Conservation (phyloP, 2,797 vertebrate genomes). For the Alectoris magna region DNA sequence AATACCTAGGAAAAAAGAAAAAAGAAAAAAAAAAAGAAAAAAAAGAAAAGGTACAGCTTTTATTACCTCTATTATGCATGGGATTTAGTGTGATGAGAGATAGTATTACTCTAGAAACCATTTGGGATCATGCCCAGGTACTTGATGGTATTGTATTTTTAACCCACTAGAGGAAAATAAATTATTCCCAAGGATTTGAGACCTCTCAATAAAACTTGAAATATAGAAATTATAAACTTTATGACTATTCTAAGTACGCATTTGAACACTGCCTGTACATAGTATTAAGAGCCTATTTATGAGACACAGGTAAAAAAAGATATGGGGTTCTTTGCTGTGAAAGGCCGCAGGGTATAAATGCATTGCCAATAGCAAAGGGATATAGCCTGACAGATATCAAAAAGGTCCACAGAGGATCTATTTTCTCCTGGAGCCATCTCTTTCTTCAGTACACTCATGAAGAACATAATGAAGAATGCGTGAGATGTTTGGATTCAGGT, state of each 20-base stretch:
- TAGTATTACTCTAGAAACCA: neutral
- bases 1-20: neutral
- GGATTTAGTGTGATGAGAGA: neutral
- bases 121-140: neutral
- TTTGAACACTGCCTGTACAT: neutral
- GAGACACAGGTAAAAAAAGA: neutral
- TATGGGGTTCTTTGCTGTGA: neutral
- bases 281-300: neutral
- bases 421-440: neutral
- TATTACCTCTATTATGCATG: neutral
- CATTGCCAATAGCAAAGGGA: neutral
- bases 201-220: neutral
- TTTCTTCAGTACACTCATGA: neutral
- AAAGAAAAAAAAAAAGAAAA: neutral
- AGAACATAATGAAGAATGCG: neutral
- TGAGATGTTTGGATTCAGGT: neutral
- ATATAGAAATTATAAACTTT: neutral
- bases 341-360: neutral
- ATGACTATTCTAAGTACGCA: neutral
- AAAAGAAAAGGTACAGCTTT: neutral
- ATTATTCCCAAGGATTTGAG: neutral
- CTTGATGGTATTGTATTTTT: neutral
- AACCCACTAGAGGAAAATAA: neutral
- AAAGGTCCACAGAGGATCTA: neutral
- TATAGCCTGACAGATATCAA: rapidly evolving